These are phyloP conservation scores for Trypoxylon attenuatum DNA, from an alignment of 2,888 invertebrate genomes.

Conservation along the genomic window DNA sequence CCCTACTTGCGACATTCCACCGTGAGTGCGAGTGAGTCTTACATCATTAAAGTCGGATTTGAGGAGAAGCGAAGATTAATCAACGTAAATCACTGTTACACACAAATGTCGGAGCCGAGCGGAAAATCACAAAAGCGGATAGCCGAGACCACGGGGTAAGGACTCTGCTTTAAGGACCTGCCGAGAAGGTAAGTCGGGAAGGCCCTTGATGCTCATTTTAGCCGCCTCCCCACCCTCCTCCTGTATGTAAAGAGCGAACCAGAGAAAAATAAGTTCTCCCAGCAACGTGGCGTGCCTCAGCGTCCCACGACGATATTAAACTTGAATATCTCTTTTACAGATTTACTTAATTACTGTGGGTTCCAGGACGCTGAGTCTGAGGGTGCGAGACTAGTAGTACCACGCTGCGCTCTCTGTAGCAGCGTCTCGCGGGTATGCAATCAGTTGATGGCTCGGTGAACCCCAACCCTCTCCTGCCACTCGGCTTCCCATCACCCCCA, in stretches of 20 bases:
- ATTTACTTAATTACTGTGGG: conserved; percentile 50
- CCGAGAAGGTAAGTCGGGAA: too few species aligned
- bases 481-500: neutral
- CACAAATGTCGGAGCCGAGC: too few species aligned
- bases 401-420: conserved; percentile 12
- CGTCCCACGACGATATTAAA: neutral
- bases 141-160: too few species aligned
- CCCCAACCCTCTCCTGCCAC: neutral
- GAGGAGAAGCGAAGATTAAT: too few species aligned
- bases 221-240: neutral
- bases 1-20: too few species aligned
- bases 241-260: too few species aligned
- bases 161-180: too few species aligned
- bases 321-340: conserved; percentile 29
- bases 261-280: neutral
- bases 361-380: neutral
- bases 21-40: too few species aligned
- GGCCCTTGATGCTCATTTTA: neutral
- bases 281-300: neutral
- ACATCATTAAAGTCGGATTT: too few species aligned
- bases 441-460: conserved; percentile 47
- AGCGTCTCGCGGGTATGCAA: conserved; percentile 42
- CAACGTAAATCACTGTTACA: too few species aligned
- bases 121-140: too few species aligned
- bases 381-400: conserved; percentile 1